Evolutionary conservation across 2,113 vertebrate species (phyloP).

Genomic region (Trichomycterus rosablanca): DNA sequence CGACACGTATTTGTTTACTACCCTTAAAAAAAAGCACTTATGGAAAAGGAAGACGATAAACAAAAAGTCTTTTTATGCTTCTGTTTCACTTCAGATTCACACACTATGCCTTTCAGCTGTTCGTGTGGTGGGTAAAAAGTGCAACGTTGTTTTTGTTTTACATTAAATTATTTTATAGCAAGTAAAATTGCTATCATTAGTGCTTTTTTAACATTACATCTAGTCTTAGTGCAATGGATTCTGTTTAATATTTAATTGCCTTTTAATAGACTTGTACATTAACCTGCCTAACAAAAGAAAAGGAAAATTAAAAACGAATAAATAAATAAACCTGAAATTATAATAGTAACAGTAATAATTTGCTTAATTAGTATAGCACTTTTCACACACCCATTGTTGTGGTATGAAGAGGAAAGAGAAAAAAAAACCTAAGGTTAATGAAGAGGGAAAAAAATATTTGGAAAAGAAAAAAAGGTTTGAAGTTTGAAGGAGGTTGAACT

Average conservation of each 20-base stretch:
- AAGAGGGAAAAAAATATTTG: too few relatives aligned
- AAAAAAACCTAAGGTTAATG: too few relatives aligned
- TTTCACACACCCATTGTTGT: too few relatives aligned
- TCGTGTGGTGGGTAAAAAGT: slow-evolving; percentile 9
- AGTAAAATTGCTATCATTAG: slow-evolving; percentile 25
- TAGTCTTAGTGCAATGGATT: slow-evolving; percentile 66
- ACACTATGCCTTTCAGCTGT: slow-evolving; percentile 7
- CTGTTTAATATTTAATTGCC: slow-evolving; percentile 68
- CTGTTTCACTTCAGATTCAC: slow-evolving; percentile 6
- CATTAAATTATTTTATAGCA: slow-evolving; percentile 51
- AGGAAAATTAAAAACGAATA: too few relatives aligned
- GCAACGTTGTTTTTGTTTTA: slow-evolving; percentile 14
- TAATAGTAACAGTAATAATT: too few relatives aligned
- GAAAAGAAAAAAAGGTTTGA: too few relatives aligned
- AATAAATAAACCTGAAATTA: too few relatives aligned
- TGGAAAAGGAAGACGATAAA: neutral
- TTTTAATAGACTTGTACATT: slow-evolving; percentile 67
- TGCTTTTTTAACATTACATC: slow-evolving; percentile 65
- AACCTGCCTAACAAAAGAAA: slow-evolving; percentile 33
- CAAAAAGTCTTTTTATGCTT: neutral
- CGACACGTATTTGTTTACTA: neutral
- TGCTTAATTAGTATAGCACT: too few relatives aligned
- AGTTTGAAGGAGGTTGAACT: too few relatives aligned
- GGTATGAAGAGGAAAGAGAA: too few relatives aligned
- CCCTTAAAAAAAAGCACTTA: slow-evolving; percentile 4